Conservation (phyloP, 2,797 vertebrate species). For the Alosa sapidissima region DNA sequence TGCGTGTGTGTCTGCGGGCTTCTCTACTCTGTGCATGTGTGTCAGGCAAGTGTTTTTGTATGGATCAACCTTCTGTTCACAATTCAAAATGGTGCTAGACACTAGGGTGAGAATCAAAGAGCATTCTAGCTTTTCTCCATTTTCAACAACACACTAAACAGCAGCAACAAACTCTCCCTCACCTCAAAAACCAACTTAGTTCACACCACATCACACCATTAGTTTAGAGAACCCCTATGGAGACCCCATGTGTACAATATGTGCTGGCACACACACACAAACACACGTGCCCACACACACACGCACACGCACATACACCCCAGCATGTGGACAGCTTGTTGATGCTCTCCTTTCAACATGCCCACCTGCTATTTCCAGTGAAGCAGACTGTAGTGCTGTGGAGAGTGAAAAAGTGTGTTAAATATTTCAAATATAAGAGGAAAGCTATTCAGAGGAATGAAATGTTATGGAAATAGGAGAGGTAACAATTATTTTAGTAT, state of each 20-base stretch:
- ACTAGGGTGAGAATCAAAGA: not conserved
- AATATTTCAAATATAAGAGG: too few relatives aligned
- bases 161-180: not conserved
- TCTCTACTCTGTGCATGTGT: too few relatives aligned
- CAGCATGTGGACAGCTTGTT: not conserved
- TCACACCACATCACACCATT: conserved; percentile 4
- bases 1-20: too few relatives aligned
- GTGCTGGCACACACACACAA: not conserved
- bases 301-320: not conserved
- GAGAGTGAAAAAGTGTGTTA: not conserved
- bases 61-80: not conserved
- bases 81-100: not conserved
- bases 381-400: not conserved
- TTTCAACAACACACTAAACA: not conserved
- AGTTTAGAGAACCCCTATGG: conserved; percentile 2
- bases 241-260: not conserved
- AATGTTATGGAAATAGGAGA: too few relatives aligned
- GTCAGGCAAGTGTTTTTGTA: not conserved
- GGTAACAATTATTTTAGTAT: too few relatives aligned
- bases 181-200: not conserved
- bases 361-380: not conserved
- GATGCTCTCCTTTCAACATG: not conserved
- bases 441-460: too few relatives aligned
- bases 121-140: not conserved
- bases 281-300: not conserved